phyloP scores from a whole-genome alignment of 2,888 invertebrate species.

The Priocnemis perturbator region DNA sequence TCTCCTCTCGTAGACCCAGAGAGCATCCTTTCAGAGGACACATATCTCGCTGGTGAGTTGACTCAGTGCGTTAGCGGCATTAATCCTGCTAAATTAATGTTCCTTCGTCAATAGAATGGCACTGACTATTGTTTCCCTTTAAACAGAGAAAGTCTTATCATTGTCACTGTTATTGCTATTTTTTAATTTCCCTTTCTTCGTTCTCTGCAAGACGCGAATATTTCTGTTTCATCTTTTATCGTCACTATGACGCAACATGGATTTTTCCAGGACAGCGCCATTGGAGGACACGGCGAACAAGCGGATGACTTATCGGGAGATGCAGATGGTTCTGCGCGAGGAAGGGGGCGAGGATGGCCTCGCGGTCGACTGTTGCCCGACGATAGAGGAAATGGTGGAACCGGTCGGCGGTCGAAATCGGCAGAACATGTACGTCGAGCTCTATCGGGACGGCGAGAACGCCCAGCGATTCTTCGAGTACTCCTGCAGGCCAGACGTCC shows the following conservation, averaged over 20 bases:
- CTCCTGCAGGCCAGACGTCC: slow-evolving; percentile 84
- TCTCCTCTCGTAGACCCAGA: slow-evolving; percentile 67
- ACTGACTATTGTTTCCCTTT: no score
- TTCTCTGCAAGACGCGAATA: not conserved
- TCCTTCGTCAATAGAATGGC: no score
- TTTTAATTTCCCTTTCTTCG: no score
- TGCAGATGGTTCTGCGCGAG: slow-evolving; percentile 79
- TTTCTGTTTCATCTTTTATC: not conserved
- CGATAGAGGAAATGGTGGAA: slow-evolving; percentile 85
- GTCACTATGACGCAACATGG: not conserved
- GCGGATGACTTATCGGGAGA: slow-evolving; percentile 80
- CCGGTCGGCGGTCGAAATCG: slow-evolving; percentile 87
- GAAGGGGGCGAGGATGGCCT: slow-evolving; percentile 77
- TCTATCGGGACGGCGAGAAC: slow-evolving; percentile 84
- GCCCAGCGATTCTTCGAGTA: slow-evolving; percentile 87
- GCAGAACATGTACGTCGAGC: slow-evolving; percentile 83
- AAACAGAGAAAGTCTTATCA: no score
- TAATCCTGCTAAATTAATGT: no score
- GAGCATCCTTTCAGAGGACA: slow-evolving; percentile 70
- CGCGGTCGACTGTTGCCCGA: slow-evolving; percentile 88
- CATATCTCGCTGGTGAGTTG: slow-evolving; percentile 67
- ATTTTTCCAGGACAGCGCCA: slow-evolving; percentile 56
- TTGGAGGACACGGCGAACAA: slow-evolving; percentile 76
- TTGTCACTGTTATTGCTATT: not conserved
- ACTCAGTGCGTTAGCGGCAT: not conserved